phyloP scores from a whole-genome alignment of 2,888 invertebrate species.

The Orthonevra nobilis region DNA sequence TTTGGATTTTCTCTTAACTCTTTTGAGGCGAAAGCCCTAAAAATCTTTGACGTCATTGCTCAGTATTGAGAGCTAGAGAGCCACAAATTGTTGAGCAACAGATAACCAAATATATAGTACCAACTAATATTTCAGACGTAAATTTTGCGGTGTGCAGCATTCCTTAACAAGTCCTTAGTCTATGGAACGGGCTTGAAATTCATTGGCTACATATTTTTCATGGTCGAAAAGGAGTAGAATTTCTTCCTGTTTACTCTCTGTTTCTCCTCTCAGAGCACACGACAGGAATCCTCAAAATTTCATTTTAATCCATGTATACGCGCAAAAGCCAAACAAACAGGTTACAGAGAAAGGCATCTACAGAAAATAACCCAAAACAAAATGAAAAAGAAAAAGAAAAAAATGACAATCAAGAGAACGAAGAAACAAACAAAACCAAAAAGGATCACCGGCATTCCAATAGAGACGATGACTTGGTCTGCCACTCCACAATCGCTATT shows the following conservation, averaged over 20 bases:
- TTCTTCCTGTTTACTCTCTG: neutral
- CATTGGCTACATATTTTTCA: too few relatives aligned
- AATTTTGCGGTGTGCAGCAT: too few relatives aligned
- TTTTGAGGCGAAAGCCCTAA: too few relatives aligned
- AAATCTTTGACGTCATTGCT: too few relatives aligned
- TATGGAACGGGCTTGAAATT: neutral
- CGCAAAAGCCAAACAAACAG: constrained; percentile 65
- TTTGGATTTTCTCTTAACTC: too few relatives aligned
- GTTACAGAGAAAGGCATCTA: constrained; percentile 67
- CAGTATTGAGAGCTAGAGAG: too few relatives aligned
- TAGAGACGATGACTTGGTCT: constrained; percentile 69
- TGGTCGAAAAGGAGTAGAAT: neutral
- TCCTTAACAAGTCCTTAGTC: too few relatives aligned
- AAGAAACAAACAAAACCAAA: constrained; percentile 53
- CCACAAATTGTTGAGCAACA: too few relatives aligned
- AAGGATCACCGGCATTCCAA: constrained; percentile 70
- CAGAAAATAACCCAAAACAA: constrained; percentile 19
- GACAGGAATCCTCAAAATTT: constrained; percentile 65
- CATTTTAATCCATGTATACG: constrained; percentile 55
- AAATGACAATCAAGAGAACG: constrained; percentile 8
- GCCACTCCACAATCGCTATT: too few relatives aligned
- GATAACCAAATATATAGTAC: too few relatives aligned
- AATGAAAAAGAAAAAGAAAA: constrained; percentile 3
- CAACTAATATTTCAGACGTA: too few relatives aligned
- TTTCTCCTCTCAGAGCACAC: constrained; percentile 39